Evolutionary conservation across 1,140 invertebrate species (phyloP), one percentile per base, ranked within the genome.

Genomic region (Drosophila hydei): DNA sequence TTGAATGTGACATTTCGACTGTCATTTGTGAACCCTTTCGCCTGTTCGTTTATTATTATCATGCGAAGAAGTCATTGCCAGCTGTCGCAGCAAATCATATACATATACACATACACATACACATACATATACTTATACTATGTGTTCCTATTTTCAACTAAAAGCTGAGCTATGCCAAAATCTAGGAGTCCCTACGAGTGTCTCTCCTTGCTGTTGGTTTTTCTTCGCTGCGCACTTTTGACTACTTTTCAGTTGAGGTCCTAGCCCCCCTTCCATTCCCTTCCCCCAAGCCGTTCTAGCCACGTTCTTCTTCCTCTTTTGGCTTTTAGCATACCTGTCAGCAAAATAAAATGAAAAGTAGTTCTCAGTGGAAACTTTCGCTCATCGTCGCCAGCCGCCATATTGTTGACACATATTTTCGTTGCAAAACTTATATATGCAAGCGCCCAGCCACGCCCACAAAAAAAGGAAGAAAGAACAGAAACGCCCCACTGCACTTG

Each of bases 301-400:
- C 8, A 12, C n/a, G 27, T 63, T 50, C 30, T 36, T 60, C 30
- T 27, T 52, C 51, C 67, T 77, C 84, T 85, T 88, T 88, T 87
- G 76, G 84, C 83, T 88, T 79, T 88, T 89, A 88, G 78, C 83
- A 79, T 88, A 88, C 83, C 84, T 88, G 83, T 88, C 83, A 88
- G 77, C 72, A 64, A 58, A 88, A 78, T 88, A 89, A 88, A 88
- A 88, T 88, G 83, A 81, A 88, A 88, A 88, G 83, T 88, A 88
- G 83, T 79, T 88, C 60, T 54, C 60, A 75, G 59, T 69, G 84
- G 56, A 88, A 88, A 88, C 83, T 88, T 88, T 88, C 84, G 75
- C 84, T 80, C 72, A 75, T 78, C 75, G 63, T 68, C 62, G 69
- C 63, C 72, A 43, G 60, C 25, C 43, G 75, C 79, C 65, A 78